These are phyloP conservation scores for Apamea sordens DNA, from an alignment of 2,888 invertebrate genomes.

Conservation along the genomic window DNA sequence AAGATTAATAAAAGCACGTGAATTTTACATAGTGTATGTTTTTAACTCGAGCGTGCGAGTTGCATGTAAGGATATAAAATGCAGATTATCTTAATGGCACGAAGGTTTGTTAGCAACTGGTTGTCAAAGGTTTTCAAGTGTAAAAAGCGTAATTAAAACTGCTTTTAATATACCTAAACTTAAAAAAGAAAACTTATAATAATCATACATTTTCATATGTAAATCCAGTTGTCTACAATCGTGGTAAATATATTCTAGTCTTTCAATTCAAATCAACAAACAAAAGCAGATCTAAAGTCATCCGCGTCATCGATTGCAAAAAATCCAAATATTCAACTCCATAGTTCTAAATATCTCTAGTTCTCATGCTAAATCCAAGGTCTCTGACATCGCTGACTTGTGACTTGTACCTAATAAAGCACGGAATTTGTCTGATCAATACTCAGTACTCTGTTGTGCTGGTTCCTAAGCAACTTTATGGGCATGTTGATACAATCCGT, in stretches of 20 bases:
- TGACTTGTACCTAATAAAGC: constrained; percentile 16
- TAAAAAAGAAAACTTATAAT: neutral
- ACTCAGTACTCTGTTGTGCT: constrained; percentile 29
- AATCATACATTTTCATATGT: neutral
- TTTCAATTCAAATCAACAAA: neutral
- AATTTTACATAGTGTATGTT: neutral
- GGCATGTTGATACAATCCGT: constrained; percentile 69
- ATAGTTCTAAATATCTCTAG: constrained; percentile 1
- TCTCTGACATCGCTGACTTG: constrained; percentile 11
- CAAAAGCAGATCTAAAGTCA: neutral
- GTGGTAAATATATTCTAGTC: neutral
- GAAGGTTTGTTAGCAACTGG: neutral
- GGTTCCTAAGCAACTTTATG: constrained; percentile 71
- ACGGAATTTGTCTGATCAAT: constrained; percentile 36
- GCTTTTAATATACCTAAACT: neutral
- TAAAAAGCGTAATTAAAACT: neutral
- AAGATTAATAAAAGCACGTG: constrained; percentile 2
- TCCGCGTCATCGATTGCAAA: neutral
- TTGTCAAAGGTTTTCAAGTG: constrained; percentile 8
- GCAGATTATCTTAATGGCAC: constrained; percentile 11
- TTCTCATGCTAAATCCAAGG: constrained; percentile 13
- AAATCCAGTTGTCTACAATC: neutral
- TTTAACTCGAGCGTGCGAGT: constrained; percentile 15
- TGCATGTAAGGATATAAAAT: constrained; percentile 13
- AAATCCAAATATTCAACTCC: neutral